Conservation (phyloP, 2,888 invertebrate species). For the Clusia tigrina region DNA sequence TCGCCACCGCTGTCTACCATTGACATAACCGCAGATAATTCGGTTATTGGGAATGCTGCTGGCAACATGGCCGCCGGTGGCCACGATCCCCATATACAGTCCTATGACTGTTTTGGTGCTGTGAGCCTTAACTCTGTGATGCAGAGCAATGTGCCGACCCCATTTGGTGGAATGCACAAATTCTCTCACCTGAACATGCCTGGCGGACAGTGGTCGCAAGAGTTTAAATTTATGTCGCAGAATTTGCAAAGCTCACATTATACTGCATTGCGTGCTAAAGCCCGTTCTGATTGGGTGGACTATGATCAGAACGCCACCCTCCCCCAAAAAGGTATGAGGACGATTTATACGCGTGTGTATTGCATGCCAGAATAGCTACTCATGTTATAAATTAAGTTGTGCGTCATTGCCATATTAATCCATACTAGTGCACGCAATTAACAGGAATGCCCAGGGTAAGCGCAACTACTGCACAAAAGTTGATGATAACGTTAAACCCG, state of each 20-base stretch:
- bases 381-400: neutral
- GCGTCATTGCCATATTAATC: neutral
- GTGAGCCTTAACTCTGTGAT: constrained; percentile 74
- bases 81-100: constrained; percentile 70
- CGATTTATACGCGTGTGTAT: neutral
- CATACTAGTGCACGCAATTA: neutral
- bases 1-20: constrained; percentile 39
- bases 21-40: constrained; percentile 54
- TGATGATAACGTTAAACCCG: neutral
- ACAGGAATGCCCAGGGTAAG: neutral
- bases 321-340: constrained; percentile 39
- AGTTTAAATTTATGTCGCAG: constrained; percentile 74
- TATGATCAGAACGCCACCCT: constrained; percentile 51
- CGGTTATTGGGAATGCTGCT: constrained; percentile 21
- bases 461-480: constrained; percentile 40
- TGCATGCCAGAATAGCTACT: constrained; percentile 3
- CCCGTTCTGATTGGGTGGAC: constrained; percentile 51
- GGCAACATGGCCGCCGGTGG: constrained; percentile 50
- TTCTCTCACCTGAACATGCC: constrained; percentile 78
- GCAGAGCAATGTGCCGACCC: constrained; percentile 80
- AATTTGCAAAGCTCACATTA: constrained; percentile 75
- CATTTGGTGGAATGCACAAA: constrained; percentile 69
- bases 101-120: constrained; percentile 74
- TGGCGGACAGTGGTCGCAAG: constrained; percentile 76
- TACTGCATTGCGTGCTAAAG: constrained; percentile 66